Base-by-base conservation (phyloP, 2,888 invertebrate species). In the Thalpophila matura region DNA sequence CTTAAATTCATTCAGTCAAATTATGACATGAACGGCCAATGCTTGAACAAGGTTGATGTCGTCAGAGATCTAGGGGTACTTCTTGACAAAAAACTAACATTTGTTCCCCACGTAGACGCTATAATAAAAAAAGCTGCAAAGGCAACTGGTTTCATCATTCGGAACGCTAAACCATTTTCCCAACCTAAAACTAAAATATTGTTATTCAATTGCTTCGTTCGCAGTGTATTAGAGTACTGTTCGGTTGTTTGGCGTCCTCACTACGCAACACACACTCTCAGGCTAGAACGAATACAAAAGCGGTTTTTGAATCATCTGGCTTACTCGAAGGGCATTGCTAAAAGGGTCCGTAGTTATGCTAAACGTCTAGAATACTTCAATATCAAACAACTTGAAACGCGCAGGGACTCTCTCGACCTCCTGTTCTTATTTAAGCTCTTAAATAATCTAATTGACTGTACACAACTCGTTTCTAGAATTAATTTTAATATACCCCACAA, bases 41-140 rank as follows among this genome's bases (percentile, higher is more conserved):
- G 6, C 29, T 38, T 38, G 10, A 37, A 18, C n/a, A 50, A 50
- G 26, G 37, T 49, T 37, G 37, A 49, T 16, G 49, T 49, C n/a
- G n/a, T 46, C 22, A 24, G 37, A 49, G 49, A 49, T 49, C 16
- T 49, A 6, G 49, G 49, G 24, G 49, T 49, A 24, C 9, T 37
- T 37, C 16, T 49, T 26, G 49, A 49, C 16, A 26, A 22, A 27
- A 27, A 43, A 43, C 4, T 43, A 27, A 43, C 43, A 27, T 43
- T 43, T 27, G 16, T 43, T 27, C 43, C 43, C 4, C 43, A 43
- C 27, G 10, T 43, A 7, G 33, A 47, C 47, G 22, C 22, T 6
- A 24, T 9, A 22, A 10, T 47, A 35, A 47, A 47, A 24, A 47
- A 47, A 16, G 46, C 31, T 31, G 16, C 43, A 43, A 43, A 26